Percentiles rank a stretch among this genome's conserved stretches.
Conservation (phyloP, 2,888 invertebrate genomes). For the Drosophila mulleri region DNA sequence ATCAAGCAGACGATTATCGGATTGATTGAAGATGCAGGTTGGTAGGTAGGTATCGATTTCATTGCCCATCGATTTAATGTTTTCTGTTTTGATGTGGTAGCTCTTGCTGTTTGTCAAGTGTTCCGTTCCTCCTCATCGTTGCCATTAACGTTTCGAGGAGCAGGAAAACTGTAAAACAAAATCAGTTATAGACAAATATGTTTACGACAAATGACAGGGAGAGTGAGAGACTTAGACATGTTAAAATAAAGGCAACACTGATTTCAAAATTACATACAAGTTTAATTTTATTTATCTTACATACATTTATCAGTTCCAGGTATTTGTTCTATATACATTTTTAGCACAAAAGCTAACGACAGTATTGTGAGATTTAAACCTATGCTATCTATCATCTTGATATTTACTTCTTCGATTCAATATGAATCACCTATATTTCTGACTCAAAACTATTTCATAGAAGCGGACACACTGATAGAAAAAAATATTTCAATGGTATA, state of each 20-base stretch:
- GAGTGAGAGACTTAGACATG: slow-evolving; percentile 20
- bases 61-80: slow-evolving; percentile 19
- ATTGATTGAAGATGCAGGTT: slow-evolving; percentile 26
- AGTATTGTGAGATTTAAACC: slow-evolving; percentile 18
- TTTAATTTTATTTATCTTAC: slow-evolving; percentile 65
- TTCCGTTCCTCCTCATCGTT: slow-evolving; percentile 78
- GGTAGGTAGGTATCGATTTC: slow-evolving; percentile 16
- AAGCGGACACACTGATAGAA: slow-evolving; percentile 34
- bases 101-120: slow-evolving; percentile 42
- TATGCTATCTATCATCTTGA: slow-evolving; percentile 28
- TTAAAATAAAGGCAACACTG: slow-evolving; percentile 69
- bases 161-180: slow-evolving; percentile 80
- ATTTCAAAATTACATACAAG: slow-evolving; percentile 63
- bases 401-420: slow-evolving; percentile 68
- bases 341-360: slow-evolving; percentile 33
- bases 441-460: slow-evolving; percentile 34
- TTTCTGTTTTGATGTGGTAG: slow-evolving; percentile 25
- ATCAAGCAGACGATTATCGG: slow-evolving; percentile 28
- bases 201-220: slow-evolving; percentile 47
- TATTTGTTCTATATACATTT: slow-evolving; percentile 41
- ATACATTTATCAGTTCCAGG: slow-evolving; percentile 67
- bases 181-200: slow-evolving; percentile 70
- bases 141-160: slow-evolving; percentile 79
- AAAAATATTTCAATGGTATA: slow-evolving; percentile 43
- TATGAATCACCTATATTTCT: slow-evolving; percentile 72